Evolutionary conservation across 2,888 invertebrate genomes (phyloP).

Genomic region (Eremobia ochroleuca): DNA sequence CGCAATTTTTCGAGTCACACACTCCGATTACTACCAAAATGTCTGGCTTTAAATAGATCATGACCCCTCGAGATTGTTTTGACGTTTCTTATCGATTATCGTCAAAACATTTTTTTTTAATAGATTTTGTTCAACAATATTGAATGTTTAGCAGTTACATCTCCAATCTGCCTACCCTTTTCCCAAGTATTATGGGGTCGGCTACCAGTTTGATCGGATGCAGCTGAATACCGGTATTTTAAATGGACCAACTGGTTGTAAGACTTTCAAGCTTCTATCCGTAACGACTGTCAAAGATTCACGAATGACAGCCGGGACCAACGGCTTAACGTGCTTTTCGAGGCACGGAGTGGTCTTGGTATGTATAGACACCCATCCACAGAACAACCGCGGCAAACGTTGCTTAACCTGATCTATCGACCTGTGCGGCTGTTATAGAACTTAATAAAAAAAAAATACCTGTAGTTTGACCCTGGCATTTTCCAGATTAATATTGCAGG

Average conservation of each 20-base stretch:
- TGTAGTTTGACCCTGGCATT: constrained; percentile 94
- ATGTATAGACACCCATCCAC: too few species aligned
- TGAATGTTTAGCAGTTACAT: too few species aligned
- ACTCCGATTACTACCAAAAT: background rate
- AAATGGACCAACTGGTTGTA: background rate
- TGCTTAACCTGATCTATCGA: too few species aligned
- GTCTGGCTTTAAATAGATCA: background rate
- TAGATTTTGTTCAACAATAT: background rate
- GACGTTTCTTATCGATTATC: constrained; percentile 43
- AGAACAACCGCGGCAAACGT: too few species aligned
- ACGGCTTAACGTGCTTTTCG: too few species aligned
- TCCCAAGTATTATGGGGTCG: too few species aligned
- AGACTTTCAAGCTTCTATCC: background rate
- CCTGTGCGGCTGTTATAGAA: too few species aligned
- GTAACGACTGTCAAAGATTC: background rate
- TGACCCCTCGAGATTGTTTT: constrained; percentile 15
- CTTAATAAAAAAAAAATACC: constrained; percentile 84
- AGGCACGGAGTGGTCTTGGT: too few species aligned
- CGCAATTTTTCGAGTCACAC: background rate
- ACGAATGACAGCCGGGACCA: background rate
- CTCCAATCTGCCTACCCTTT: too few species aligned
- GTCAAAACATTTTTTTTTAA: background rate
- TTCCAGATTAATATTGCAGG: constrained; percentile 94
- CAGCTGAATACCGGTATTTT: background rate
- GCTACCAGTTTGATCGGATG: background rate